Base-by-base conservation (phyloP, 2,797 vertebrate species). In the Bryconaethiops microstoma region DNA sequence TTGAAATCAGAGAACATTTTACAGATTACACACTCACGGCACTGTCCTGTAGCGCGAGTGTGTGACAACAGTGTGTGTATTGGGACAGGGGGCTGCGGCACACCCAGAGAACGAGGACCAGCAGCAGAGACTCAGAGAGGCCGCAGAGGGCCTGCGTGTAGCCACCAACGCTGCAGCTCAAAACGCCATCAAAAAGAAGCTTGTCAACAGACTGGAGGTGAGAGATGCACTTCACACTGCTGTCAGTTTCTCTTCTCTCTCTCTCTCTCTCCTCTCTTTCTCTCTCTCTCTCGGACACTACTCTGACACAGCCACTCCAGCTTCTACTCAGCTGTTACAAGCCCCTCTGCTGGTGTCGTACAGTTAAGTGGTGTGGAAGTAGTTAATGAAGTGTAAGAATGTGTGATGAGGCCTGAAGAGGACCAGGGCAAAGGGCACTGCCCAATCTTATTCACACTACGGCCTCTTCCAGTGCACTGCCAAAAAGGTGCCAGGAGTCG, bases 101-200 rank as follows among this genome's bases (percentile, higher is more conserved):
- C 97, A 98, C 87, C 98, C 98, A 6, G 98, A 99, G 80, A 99
- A 98, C 4, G 97, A 99, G 88, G 97, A 99, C 90, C 98, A 99
- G 81, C 98, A 99, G 87, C 98, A 99, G 90, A 94, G 96, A 74
- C 93, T 99, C 72, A 91, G 98, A 76, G 98, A 99, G 88, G 98
- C 98, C 0, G 98, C 98, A 0, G 98, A 99, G 86, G 98, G 98
- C 1, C 92, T 99, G 52, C 93, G 98, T 0, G 98, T 99, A 17
- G 98, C 98, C 64, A 99, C 98, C 68, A 99, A 99, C 0, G 97
- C 97, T 1, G 98, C 98, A 0, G 98, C 98, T 73, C 98, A 99
- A 89, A 99, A 99, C 0, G 98, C 98, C 21, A 99, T 99, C 75
- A 99, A 99, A 94, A 99, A 99, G 89, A 99, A 99, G 88, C 96